Percentiles rank a stretch among this genome's conserved stretches.
phyloP scores from a whole-genome alignment of 2,113 vertebrate genomes.

The Hippocampus guttulatus region DNA sequence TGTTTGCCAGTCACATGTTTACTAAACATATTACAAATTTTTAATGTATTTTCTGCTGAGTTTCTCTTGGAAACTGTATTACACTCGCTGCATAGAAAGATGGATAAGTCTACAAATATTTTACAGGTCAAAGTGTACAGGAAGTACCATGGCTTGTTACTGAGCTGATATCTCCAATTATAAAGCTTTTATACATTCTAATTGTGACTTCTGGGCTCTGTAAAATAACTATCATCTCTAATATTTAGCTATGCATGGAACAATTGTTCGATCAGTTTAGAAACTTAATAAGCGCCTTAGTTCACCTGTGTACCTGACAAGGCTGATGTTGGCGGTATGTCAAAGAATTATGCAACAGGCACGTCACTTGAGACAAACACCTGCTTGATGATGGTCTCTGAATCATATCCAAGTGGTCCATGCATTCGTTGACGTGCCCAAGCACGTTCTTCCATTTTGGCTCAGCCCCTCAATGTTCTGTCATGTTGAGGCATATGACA shows the following conservation, averaged over 20 bases:
- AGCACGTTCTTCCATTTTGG: constrained; percentile 16
- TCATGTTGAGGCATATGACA: constrained; percentile 2
- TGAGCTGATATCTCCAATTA: too few species aligned
- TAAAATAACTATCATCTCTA: neutral
- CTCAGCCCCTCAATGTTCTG: constrained; percentile 13
- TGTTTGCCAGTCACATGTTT: too few species aligned
- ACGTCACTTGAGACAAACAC: constrained; percentile 43
- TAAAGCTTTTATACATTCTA: too few species aligned
- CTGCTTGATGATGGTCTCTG: constrained; percentile 63
- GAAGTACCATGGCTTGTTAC: too few species aligned
- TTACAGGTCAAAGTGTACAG: too few species aligned
- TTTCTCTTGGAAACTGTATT: too few species aligned
- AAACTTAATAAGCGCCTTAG: neutral
- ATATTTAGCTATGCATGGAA: too few species aligned
- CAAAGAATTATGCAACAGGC: constrained; percentile 7
- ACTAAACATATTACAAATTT: too few species aligned
- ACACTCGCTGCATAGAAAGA: too few species aligned
- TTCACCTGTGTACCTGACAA: neutral
- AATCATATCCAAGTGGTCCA: constrained; percentile 52
- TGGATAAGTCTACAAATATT: too few species aligned
- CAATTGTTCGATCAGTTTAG: neutral
- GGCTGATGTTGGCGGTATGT: constrained; percentile 19
- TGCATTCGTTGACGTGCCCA: constrained; percentile 36
- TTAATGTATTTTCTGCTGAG: too few species aligned
- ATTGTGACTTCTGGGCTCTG: neutral